Evolutionary conservation across 2,888 invertebrate species (phyloP), one percentile per base, ranked within the genome.

Genomic region (Clistopyga incitator): DNA sequence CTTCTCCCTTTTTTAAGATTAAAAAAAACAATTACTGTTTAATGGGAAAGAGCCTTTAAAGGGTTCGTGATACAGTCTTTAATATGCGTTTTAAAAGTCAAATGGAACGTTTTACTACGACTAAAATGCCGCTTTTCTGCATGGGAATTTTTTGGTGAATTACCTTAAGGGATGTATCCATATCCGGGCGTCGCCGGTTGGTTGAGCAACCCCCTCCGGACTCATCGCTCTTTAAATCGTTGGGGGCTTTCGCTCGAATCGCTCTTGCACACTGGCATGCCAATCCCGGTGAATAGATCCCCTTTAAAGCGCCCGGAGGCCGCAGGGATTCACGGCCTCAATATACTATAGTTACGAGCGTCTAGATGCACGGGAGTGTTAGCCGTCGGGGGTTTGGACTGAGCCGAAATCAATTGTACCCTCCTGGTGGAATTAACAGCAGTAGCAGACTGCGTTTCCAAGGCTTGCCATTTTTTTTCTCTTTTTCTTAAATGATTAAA

Each of bases 331-430:
- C 86, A 84, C 84, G 84, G 83, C 79, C 78, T 82, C 65, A 74
- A 29, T 84, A 64, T 81, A 65, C 75, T 80, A 78, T 81, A 81
- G 84, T 59, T 54, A 78, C 74, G 70, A 77, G 67, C 42, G 84
- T 81, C 79, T 81, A 81, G 81, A 81, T 85, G 79, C 67, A 81
- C 80, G 75, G 81, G 83, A 59, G 84, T 82, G 67, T 78, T 65
- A 52, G 52, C 56, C 64, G 74, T 70, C 45, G 64, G 81, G 78
- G 77, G 77, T 50, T 78, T 76, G 77, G 82, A 79, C 84, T 82
- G 78, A 84, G 84, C 78, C 85, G 82, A 85, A 87, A 87, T 87
- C 87, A 87, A 87, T 86, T 86, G 38, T 29, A 34, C 83, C 79
- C 76, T 68, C 72, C 78, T 72, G 54, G 71, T 42, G 76, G 72